Percentiles rank a stretch among this genome's conserved stretches.
Evolutionary conservation across 2,113 vertebrate species (phyloP).

Genomic region (Numenius arquata): DNA sequence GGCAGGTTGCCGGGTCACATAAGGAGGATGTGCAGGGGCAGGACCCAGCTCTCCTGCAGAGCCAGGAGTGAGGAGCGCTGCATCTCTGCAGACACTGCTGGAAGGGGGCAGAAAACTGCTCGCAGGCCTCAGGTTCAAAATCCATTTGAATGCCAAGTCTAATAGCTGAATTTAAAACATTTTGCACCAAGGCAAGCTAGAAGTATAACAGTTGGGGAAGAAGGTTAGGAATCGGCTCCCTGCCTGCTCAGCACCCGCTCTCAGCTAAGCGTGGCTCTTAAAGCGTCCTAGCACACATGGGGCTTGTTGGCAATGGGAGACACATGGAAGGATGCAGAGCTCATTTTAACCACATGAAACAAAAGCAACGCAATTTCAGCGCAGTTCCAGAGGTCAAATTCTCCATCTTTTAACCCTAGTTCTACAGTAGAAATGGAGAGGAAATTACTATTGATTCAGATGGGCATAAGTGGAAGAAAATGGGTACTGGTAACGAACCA

Average conservation of each 20-base stretch:
- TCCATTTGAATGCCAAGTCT: not conserved
- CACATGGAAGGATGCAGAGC: not conserved
- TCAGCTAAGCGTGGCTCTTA: not conserved
- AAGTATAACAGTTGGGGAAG: not conserved
- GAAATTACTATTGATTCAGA: not conserved
- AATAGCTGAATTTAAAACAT: not conserved
- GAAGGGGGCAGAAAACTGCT: not conserved
- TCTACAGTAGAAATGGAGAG: not conserved
- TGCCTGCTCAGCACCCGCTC: not conserved
- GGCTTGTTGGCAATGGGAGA: not conserved
- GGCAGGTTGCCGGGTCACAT: accelerated
- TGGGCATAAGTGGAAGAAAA: not conserved
- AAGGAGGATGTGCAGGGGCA: not conserved
- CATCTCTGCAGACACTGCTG: accelerated
- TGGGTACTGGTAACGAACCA: not conserved
- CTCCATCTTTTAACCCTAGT: not conserved
- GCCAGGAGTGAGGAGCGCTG: accelerated
- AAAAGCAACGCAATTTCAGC: not conserved
- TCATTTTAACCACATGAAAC: not conserved
- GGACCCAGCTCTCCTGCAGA: not conserved
- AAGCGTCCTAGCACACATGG: not conserved
- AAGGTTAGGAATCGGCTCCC: not conserved
- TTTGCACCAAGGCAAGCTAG: not conserved
- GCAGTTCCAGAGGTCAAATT: not conserved
- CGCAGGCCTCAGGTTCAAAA: not conserved